phyloP scores from a whole-genome alignment of 2,888 invertebrate species.

The Colostygia pectinataria region DNA sequence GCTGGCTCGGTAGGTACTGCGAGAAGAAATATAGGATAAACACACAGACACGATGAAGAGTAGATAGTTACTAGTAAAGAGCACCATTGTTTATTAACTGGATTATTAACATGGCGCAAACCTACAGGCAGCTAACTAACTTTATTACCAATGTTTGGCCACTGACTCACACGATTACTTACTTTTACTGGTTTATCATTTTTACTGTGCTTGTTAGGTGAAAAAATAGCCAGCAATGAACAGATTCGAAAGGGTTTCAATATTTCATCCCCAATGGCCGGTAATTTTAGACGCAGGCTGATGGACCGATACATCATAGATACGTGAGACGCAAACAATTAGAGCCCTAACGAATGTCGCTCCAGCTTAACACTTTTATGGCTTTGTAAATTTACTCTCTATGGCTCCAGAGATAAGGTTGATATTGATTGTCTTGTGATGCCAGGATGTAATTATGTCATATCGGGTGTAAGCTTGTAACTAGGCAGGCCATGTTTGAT shows the following conservation, averaged over 20 bases:
- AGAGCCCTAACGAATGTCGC: constrained; percentile 40
- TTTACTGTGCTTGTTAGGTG: too few relatives aligned
- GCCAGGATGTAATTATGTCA: constrained; percentile 60
- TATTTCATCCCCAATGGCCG: constrained; percentile 36
- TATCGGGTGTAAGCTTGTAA: constrained; percentile 45
- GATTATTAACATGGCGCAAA: too few relatives aligned
- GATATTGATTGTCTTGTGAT: constrained; percentile 14
- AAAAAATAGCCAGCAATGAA: too few relatives aligned
- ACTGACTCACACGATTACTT: too few relatives aligned
- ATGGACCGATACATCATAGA: constrained; percentile 65
- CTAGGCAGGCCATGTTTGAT: constrained; percentile 60
- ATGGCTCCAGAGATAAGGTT: neutral
- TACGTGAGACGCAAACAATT: constrained; percentile 57
- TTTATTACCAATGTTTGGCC: too few relatives aligned
- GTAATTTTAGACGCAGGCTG: constrained; percentile 45
- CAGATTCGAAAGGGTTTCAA: constrained; percentile 37
- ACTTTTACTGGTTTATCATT: too few relatives aligned
- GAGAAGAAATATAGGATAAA: too few relatives aligned
- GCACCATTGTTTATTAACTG: too few relatives aligned
- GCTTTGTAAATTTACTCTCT: constrained; percentile 12
- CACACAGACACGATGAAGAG: too few relatives aligned
- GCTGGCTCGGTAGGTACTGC: too few relatives aligned
- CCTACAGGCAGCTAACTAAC: too few relatives aligned
- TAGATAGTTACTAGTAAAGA: too few relatives aligned
- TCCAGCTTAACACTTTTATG: constrained; percentile 12